Conservation (phyloP, 1,140 invertebrate genomes). For the Drosophila dunni region DNA sequence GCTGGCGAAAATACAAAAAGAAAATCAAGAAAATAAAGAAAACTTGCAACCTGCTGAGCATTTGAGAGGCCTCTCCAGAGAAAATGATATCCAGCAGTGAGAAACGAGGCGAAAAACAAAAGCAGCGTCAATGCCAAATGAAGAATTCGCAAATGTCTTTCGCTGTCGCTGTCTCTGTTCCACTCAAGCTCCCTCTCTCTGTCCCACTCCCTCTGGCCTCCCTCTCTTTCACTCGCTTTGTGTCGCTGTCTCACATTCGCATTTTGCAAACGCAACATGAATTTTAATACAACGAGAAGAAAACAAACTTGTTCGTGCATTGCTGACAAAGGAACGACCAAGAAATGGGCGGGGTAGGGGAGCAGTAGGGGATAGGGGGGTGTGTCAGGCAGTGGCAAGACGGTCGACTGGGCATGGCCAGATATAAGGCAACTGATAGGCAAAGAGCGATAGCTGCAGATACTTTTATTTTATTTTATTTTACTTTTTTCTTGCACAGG, state of each 20-base stretch:
- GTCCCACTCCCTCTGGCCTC: neutral
- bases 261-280: slow-evolving; percentile 53
- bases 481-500: slow-evolving; percentile 33
- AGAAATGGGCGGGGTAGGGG: neutral
- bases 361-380: neutral
- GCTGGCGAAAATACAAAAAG: slow-evolving; percentile 10
- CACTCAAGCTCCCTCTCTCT: neutral
- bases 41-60: slow-evolving; percentile 36
- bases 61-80: neutral
- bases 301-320: slow-evolving; percentile 36
- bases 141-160: slow-evolving; percentile 8
- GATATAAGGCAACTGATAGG: slow-evolving; percentile 52
- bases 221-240: slow-evolving; percentile 7
- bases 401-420: slow-evolving; percentile 30
- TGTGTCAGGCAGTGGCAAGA: slow-evolving; percentile 16
- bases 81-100: slow-evolving; percentile 14
- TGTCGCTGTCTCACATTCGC: slow-evolving; percentile 35
- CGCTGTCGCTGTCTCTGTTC: neutral
- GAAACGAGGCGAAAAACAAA: neutral
- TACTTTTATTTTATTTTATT: slow-evolving; percentile 48
- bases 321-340: neutral
- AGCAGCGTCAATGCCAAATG: slow-evolving; percentile 29
- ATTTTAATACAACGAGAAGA: slow-evolving; percentile 48
- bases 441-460: slow-evolving; percentile 53
- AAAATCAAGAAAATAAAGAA: slow-evolving; percentile 5